Base-by-base conservation (phyloP, 1,140 invertebrate genomes). In the Ceratitis capitata region DNA sequence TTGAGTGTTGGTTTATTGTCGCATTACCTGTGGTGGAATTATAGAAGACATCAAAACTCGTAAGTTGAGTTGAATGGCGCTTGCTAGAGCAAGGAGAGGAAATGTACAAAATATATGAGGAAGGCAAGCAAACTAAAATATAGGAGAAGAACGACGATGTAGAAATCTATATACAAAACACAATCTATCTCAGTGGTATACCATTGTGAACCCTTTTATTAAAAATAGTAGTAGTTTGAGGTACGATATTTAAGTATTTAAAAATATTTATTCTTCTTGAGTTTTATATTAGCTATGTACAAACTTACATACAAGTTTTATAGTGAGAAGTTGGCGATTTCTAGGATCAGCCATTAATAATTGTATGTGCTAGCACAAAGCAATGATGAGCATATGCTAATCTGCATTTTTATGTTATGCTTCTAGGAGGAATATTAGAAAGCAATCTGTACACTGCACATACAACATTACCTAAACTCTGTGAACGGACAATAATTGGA, bases 41-140 rank as follows among this genome's bases (percentile, higher is more conserved):
- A 45, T 45, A 78, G 45, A 78, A 78, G 69, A 39, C 35, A 78
- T 23, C n/a, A 47, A 78, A 78, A n/a, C 69, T 78, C 39, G 69
- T 45, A 78, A 78, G 19, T 78, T 78, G 69, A 23, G 39, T 78
- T 45, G 39, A 78, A 45, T 35, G 32, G 39, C 69, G 69, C 19
- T 23, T 16, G 23, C n/a, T 6, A 35, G 12, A 69, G 61, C 32
- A 35, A 69, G 61, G 26, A 78, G 69, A 23, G 35, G 35, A 78
- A n/a, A 39, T 0, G 35, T 19, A 45, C 23, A 10, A 9, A 78
- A 26, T 45, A 19, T 78, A 47, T 7, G 69, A 39, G 69, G 45
- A 10, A n/a, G 23, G 39, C 23, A 78, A 45, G 19, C 35, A n/a
- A 47, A 16, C 39, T 12, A 78, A 78, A 19, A 23, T 35, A 78